phyloP scores from a whole-genome alignment of 2,888 invertebrate genomes.

The Tenthredo amoena region DNA sequence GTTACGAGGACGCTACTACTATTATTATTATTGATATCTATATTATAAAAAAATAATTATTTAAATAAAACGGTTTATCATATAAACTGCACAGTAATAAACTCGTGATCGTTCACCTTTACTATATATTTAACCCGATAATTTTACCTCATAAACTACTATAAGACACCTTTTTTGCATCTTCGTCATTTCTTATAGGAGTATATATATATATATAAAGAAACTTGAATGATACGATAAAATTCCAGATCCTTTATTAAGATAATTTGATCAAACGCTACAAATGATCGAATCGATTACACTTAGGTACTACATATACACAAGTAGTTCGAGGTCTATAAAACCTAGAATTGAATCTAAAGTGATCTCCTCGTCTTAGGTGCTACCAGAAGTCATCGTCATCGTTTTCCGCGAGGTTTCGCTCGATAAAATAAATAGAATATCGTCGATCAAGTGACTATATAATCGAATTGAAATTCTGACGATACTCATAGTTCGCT shows the following conservation, averaged over 20 bases:
- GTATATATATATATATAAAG: no score
- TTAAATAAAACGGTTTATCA: conserved; percentile 73
- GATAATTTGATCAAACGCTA: not conserved
- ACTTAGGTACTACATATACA: not conserved
- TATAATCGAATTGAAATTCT: not conserved
- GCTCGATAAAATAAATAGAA: not conserved
- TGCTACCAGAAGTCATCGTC: not conserved
- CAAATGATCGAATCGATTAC: not conserved
- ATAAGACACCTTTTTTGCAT: not conserved
- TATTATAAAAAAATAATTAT: conserved; percentile 62
- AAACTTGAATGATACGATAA: not conserved
- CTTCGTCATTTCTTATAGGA: not conserved
- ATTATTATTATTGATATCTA: conserved; percentile 57
- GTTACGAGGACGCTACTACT: conserved; percentile 59
- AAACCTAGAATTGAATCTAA: not conserved
- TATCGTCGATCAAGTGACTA: not conserved
- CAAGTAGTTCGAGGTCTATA: not conserved
- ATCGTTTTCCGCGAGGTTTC: not conserved
- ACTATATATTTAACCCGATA: conserved; percentile 1
- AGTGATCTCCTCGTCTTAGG: not conserved
- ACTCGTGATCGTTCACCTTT: conserved; percentile 39
- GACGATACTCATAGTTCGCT: not conserved
- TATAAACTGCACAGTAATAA: conserved; percentile 55
- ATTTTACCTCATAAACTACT: not conserved
- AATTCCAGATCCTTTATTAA: not conserved